Evolutionary conservation across 1,140 invertebrate genomes (phyloP).

Genomic region (Berghia stephanieae): DNA sequence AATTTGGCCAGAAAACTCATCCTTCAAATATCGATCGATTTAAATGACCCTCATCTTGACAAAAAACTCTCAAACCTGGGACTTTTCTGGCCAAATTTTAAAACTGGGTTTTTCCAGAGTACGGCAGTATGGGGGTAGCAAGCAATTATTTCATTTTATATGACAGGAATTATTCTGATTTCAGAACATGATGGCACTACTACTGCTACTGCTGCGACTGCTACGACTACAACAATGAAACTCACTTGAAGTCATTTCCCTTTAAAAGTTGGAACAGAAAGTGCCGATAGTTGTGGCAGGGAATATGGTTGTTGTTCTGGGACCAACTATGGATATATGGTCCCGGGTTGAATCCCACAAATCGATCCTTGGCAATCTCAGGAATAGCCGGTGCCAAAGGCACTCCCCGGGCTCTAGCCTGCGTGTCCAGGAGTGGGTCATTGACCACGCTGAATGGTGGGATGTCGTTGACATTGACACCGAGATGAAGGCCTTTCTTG

Average conservation of each 20-base stretch:
- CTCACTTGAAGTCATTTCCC: constrained; percentile 65
- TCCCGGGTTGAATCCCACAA: constrained; percentile 62
- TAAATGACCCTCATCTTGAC: too few relatives aligned
- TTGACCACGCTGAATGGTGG: constrained; percentile 60
- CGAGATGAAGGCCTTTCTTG: not conserved
- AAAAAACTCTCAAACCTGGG: too few relatives aligned
- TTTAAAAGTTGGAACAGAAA: constrained; percentile 46
- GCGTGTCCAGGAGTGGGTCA: constrained; percentile 59
- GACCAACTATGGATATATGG: constrained; percentile 52
- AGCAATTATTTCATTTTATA: not conserved
- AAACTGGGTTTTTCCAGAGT: too few relatives aligned
- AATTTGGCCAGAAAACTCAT: too few relatives aligned
- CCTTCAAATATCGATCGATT: too few relatives aligned
- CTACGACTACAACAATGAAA: not conserved
- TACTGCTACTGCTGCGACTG: too few relatives aligned
- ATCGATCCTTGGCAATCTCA: constrained; percentile 42
- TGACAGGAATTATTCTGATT: not conserved
- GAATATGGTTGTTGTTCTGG: constrained; percentile 59
- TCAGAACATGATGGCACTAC: not conserved
- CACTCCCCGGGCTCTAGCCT: constrained; percentile 42
- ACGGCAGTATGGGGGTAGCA: not conserved
- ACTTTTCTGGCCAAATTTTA: too few relatives aligned
- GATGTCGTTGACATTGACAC: constrained; percentile 46
- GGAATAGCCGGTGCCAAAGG: constrained; percentile 41
- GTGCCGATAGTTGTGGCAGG: constrained; percentile 60